A percentile compares a stretch with the other conserved stretches of the same genome.
Evolutionary conservation across 1,140 invertebrate species (phyloP).

Genomic region (Zaprionus lachaisei): DNA sequence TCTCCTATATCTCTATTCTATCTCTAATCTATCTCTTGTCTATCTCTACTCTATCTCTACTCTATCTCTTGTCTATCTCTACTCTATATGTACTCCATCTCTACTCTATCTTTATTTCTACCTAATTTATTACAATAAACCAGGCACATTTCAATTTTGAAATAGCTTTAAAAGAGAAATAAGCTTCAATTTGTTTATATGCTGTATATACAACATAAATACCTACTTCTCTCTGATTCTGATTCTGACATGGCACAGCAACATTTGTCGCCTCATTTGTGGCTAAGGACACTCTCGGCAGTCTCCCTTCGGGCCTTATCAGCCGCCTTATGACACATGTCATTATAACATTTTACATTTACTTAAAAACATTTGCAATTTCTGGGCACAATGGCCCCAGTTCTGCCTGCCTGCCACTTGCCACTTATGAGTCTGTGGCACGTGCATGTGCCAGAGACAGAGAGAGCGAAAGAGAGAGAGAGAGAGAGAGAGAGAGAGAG

Average conservation of each 20-base stretch:
- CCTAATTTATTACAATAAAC: too few species aligned
- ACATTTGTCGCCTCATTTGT: constrained; percentile 15
- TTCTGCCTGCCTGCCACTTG: constrained; percentile 44
- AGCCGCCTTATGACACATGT: constrained; percentile 67
- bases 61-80: too few species aligned
- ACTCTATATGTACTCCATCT: too few species aligned
- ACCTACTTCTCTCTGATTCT: background rate
- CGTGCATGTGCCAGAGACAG: constrained; percentile 50
- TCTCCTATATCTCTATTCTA: too few species aligned
- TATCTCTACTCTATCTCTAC: too few species aligned
- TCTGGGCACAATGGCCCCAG: constrained; percentile 53
- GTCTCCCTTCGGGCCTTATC: constrained; percentile 31
- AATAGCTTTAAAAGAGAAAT: too few species aligned
- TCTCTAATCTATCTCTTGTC: too few species aligned
- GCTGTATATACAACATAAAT: background rate
- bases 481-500: constrained; percentile 41
- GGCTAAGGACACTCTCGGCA: background rate
- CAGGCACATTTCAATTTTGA: too few species aligned
- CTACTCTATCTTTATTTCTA: too few species aligned
- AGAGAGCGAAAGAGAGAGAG: constrained; percentile 31
- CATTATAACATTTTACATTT: constrained; percentile 79
- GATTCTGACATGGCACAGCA: background rate
- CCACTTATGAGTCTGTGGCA: constrained; percentile 68
- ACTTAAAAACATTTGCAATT: constrained; percentile 82
- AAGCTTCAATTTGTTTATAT: background rate